These are phyloP conservation scores for Hepsetus odoe DNA, from an alignment of 2,113 vertebrate genomes.

Conservation along the genomic window DNA sequence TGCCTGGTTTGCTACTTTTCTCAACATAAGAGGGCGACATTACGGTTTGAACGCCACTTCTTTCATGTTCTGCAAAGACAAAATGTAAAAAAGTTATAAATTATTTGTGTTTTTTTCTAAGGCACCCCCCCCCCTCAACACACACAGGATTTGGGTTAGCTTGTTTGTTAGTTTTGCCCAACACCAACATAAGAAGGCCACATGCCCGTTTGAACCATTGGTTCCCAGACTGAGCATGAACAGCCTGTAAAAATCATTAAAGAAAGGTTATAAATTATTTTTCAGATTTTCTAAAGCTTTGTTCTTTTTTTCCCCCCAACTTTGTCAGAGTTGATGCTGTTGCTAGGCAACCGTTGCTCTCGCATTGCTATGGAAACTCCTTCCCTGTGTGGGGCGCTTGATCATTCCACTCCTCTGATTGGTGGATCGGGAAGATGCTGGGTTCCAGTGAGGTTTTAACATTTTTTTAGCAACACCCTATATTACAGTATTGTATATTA, in stretches of 20 bases:
- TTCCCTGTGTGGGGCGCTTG: neutral
- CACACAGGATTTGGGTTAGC: neutral
- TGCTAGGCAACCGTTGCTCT: conserved; percentile 39
- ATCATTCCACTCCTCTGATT: neutral
- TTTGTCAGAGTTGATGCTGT: conserved; percentile 37
- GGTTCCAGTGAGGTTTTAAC: too few relatives aligned
- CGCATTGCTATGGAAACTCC: conserved; percentile 39
- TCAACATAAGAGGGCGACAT: neutral
- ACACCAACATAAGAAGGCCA: neutral
- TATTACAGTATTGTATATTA: too few relatives aligned
- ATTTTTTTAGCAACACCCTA: too few relatives aligned
- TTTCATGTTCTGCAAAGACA: neutral
- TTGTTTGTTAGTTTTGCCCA: neutral
- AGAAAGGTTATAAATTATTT: neutral
- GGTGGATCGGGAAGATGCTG: conserved; percentile 12
- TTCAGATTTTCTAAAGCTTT: neutral
- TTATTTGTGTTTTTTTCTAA: neutral
- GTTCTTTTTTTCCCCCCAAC: neutral
- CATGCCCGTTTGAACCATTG: neutral
- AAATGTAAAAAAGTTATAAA: neutral
- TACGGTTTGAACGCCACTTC: neutral
- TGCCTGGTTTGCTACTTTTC: neutral
- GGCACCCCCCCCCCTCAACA: too few relatives aligned
- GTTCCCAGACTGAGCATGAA: neutral
- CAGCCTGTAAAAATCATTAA: neutral